These are phyloP conservation scores for Crotalus viridis DNA, from an alignment of 2,113 vertebrate species.

Conservation along the genomic window DNA sequence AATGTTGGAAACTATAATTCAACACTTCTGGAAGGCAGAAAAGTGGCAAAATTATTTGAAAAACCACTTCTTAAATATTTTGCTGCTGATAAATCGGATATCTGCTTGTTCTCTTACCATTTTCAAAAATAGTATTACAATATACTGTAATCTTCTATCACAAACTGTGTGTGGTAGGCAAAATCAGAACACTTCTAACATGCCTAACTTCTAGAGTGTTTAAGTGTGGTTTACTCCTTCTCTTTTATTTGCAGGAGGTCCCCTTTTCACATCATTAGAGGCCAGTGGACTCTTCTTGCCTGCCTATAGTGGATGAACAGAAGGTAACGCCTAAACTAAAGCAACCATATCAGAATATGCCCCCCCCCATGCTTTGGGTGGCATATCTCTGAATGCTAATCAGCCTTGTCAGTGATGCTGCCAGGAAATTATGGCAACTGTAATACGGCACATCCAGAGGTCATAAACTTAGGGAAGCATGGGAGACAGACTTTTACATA, in stretches of 20 bases:
- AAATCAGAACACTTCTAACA: not conserved
- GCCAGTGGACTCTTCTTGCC: not conserved
- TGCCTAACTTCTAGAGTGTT: not conserved
- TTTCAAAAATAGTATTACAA: not conserved
- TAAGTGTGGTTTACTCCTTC: not conserved
- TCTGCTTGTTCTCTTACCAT: not conserved
- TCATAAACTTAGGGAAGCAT: not conserved
- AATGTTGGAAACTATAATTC: not conserved
- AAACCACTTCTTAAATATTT: not conserved
- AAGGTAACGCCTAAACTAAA: not conserved
- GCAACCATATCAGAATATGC: not conserved
- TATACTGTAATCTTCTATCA: not conserved
- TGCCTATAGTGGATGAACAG: not conserved
- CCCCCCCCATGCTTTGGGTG: not conserved
- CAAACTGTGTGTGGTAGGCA: not conserved
- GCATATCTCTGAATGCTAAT: not conserved
- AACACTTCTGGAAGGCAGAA: not conserved
- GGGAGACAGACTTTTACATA: not conserved
- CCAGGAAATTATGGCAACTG: not conserved
- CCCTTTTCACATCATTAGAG: not conserved
- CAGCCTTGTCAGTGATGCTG: not conserved
- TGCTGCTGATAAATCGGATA: not conserved
- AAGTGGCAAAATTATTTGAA: not conserved
- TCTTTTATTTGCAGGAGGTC: not conserved
- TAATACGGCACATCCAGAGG: not conserved